A percentile compares a stretch with the other conserved stretches of the same genome.
Conservation (phyloP, 2,888 invertebrate species). For the Mylabris sibirica region DNA sequence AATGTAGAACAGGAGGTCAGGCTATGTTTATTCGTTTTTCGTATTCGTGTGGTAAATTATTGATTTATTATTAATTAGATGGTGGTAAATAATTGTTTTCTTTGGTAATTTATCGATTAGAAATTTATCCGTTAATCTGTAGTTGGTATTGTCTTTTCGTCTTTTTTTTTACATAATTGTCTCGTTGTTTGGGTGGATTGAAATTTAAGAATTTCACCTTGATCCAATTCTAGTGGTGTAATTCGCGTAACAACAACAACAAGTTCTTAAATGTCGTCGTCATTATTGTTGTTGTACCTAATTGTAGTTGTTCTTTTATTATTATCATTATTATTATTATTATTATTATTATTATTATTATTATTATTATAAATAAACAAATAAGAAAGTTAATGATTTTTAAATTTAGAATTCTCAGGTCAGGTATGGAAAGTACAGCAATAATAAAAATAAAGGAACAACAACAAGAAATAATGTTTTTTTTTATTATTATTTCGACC, state of each 20-base stretch:
- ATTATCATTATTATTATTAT: neutral
- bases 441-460: neutral
- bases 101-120: too few relatives aligned
- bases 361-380: neutral
- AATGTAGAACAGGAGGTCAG: conserved; percentile 7
- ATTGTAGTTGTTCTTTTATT: neutral
- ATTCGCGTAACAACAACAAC: conserved; percentile 22
- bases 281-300: neutral
- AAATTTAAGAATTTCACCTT: conserved; percentile 15
- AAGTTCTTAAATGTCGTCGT: conserved; percentile 25
- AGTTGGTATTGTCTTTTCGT: neutral
- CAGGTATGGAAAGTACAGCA: neutral
- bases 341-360: neutral
- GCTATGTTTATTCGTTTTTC: neutral
- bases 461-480: neutral
- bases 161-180: too few relatives aligned
- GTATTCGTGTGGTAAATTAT: neutral
- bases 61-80: neutral
- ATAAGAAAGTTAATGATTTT: neutral
- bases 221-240: conserved; percentile 20
- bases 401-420: neutral
- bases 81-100: neutral
- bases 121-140: neutral
- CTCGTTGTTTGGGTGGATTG: neutral
- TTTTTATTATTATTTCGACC: neutral